Evolutionary conservation across 2,797 vertebrate genomes (phyloP), one percentile per base, ranked within the genome.

Genomic region (Rhinogobio ventralis): DNA sequence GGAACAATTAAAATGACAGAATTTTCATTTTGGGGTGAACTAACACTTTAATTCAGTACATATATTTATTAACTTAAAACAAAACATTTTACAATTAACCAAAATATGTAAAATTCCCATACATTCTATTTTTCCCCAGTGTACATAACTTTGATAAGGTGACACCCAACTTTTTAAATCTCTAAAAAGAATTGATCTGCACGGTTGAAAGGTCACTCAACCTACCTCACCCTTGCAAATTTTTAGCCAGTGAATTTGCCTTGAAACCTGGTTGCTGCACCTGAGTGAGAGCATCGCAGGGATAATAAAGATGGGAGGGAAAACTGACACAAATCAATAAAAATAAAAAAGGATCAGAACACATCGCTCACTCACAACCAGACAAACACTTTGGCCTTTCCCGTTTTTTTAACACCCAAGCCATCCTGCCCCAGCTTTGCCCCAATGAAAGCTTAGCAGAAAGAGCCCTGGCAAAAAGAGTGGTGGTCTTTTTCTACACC

Each of bases 401-500:
- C 11, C 1, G 30, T 10, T 25, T 28, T 15, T 15, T 51, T 33
- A 81, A 64, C 28, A 85, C 66, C 25, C 66, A 62, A 84, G 68
- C 79, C 82, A 73, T 46, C 57, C 86, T 80, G 81, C 74, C 82
- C 80, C 45, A 51, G 87, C 62, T 76, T 79, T 33, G 53, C 83
- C 17, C 69, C 30, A 49, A 53, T 55, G 55, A 85, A 75, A 82
- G 76, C 42, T 46, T 80, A 82, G 82, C 71, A 49, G 76, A 85
- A 39, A 87, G 77, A 86, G 51, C 49, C 82, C 84, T 60, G 79
- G 36, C 5, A 42, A 60, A 82, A 78, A 85, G 73, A 81, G 69
- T n/a, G n/a, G 76, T 19, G 74, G 11, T 68, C 14, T 46, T 30
- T 67, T 46, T 28, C 6, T 1, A 73, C 81, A 87, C 88, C 78